Percentiles rank a stretch among this genome's conserved stretches.
Evolutionary conservation across 2,888 invertebrate species (phyloP).

Genomic region (Agonopterix alstromeriana): DNA sequence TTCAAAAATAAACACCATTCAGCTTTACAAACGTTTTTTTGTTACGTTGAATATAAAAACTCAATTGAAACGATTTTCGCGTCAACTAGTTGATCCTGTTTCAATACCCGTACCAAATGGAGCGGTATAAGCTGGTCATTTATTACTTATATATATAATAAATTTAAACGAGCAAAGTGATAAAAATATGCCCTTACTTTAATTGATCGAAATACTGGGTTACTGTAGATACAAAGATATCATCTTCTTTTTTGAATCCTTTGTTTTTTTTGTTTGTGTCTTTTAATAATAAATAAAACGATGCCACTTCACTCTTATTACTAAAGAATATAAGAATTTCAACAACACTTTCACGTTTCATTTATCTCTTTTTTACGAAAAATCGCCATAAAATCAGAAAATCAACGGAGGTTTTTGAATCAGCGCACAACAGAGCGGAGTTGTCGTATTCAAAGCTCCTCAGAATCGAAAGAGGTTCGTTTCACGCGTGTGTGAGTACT

Average conservation of each 20-base stretch:
- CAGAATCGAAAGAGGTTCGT: conserved; percentile 38
- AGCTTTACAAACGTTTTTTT: too few relatives aligned
- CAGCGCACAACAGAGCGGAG: conserved; percentile 31
- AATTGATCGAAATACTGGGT: too few relatives aligned
- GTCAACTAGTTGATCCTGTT: conserved; percentile 62
- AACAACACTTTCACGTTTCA: too few relatives aligned
- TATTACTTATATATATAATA: conserved; percentile 52
- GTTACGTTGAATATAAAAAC: conserved; percentile 18
- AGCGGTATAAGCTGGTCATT: conserved; percentile 63
- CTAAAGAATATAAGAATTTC: too few relatives aligned
- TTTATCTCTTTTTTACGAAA: too few relatives aligned
- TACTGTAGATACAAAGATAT: too few relatives aligned
- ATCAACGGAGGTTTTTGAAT: conserved; percentile 38
- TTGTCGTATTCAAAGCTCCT: conserved; percentile 35
- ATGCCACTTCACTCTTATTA: too few relatives aligned
- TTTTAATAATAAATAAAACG: too few relatives aligned
- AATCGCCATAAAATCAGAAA: conserved; percentile 24
- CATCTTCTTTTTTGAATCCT: too few relatives aligned
- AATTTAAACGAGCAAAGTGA: conserved; percentile 18
- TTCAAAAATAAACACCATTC: too few relatives aligned
- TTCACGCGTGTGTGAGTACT: conserved; percentile 41
- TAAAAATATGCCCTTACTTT: too few relatives aligned
- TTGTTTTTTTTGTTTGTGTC: too few relatives aligned
- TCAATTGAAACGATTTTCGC: conserved; percentile 60
- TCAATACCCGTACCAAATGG: conserved; percentile 58